phyloP scores from a whole-genome alignment of 2,113 vertebrate genomes.

The Bungarus multicinctus region DNA sequence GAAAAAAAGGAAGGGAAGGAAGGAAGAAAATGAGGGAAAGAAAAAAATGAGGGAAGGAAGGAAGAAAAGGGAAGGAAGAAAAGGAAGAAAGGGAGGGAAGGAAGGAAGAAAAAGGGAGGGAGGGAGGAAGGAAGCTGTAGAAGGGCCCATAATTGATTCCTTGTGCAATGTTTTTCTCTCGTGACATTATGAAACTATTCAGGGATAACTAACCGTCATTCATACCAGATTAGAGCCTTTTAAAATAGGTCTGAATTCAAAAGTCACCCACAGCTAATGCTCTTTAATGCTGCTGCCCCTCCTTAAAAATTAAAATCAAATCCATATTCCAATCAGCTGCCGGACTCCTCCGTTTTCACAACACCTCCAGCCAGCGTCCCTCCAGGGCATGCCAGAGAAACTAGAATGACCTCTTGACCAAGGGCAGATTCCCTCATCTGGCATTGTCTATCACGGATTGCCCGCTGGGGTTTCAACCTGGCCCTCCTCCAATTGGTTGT shows the following conservation, averaged over 20 bases:
- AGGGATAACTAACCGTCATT: neutral
- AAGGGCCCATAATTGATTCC: neutral
- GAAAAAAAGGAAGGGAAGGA: too few species aligned
- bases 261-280: neutral
- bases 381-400: too few species aligned
- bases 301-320: neutral
- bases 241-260: neutral
- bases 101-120: too few species aligned
- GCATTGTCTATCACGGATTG: neutral
- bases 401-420: neutral
- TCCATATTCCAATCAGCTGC: neutral
- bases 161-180: neutral
- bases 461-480: neutral
- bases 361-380: neutral
- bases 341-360: neutral
- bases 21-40: too few species aligned
- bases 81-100: too few species aligned
- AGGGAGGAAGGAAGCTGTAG: neutral
- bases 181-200: neutral
- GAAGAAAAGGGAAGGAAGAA: neutral
- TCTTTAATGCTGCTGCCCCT: neutral
- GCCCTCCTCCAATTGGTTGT: neutral
- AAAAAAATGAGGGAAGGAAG: rapidly evolving
- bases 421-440: neutral
- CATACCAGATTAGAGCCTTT: neutral